Evolutionary conservation across 2,888 invertebrate species (phyloP).

Genomic region (Rhynchonema sp.): DNA sequence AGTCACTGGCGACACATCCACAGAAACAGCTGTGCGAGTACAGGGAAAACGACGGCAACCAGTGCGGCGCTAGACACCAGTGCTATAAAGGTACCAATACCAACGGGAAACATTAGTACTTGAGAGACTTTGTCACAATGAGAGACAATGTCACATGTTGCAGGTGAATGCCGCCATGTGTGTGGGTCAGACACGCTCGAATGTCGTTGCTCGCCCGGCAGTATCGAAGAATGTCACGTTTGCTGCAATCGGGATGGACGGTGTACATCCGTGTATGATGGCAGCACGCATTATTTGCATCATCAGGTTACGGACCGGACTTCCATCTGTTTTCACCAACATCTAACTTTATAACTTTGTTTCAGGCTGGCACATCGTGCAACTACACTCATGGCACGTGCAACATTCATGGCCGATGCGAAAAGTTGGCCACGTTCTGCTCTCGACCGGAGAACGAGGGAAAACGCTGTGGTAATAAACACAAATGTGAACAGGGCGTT

Average conservation of each 20-base stretch:
- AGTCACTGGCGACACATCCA: not conserved
- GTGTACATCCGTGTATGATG: not conserved
- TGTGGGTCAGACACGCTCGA: not conserved
- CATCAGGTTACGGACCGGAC: too few relatives aligned
- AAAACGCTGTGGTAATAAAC: not conserved
- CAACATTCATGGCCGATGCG: not conserved
- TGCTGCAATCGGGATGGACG: not conserved
- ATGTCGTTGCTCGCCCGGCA: not conserved
- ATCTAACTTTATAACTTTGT: not conserved
- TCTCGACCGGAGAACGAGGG: not conserved
- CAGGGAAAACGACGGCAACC: not conserved
- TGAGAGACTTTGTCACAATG: too few relatives aligned
- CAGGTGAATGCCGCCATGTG: not conserved
- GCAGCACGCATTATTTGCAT: not conserved
- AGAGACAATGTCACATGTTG: too few relatives aligned
- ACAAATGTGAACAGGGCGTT: not conserved
- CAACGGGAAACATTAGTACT: too few relatives aligned
- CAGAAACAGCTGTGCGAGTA: not conserved
- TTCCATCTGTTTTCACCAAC: not conserved
- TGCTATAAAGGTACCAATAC: too few relatives aligned
- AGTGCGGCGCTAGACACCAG: not conserved
- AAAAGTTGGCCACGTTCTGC: not conserved
- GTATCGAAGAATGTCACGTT: not conserved
- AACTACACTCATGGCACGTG: not conserved
- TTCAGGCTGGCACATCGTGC: not conserved